These are phyloP conservation scores for Crossaster papposus DNA, from an alignment of 53 echinoderm and acorn worm genomes.

Conservation along the genomic window DNA sequence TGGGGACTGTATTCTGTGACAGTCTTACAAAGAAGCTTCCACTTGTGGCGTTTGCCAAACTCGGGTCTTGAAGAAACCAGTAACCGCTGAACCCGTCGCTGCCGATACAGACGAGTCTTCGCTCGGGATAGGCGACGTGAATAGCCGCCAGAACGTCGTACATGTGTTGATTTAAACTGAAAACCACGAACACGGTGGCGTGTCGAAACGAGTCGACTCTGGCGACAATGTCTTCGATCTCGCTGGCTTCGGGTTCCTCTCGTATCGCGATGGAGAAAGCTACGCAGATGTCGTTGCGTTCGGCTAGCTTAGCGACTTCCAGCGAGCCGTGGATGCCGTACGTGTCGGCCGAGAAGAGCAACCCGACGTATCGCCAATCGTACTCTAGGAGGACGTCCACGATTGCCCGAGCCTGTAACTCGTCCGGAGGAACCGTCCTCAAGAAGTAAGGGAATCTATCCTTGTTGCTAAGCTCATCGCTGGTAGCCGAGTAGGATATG, in stretches of 20 bases:
- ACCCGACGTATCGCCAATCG: constrained; percentile 1
- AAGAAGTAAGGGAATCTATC: constrained; percentile 14
- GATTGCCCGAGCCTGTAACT: constrained; percentile 7
- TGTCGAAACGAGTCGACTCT: neutral
- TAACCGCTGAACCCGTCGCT: neutral
- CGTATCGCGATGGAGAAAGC: neutral
- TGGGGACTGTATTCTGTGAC: neutral
- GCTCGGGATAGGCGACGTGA: neutral
- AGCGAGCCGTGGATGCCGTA: constrained; percentile 19
- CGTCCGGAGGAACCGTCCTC: constrained; percentile 18
- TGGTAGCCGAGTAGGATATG: constrained; percentile 22
- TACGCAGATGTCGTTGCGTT: neutral
- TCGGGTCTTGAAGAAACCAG: neutral
- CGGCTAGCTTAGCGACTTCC: neutral
- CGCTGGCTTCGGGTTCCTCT: neutral
- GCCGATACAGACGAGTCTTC: neutral
- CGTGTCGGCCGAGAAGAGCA: neutral
- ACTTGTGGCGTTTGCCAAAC: neutral
- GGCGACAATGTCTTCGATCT: neutral
- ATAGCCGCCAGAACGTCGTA: neutral
- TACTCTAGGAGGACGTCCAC: neutral
- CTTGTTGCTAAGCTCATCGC: constrained; percentile 34
- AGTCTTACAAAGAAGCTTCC: neutral
- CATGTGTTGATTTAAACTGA: neutral
- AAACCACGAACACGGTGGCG: constrained; percentile 4